A percentile compares a stretch with the other conserved stretches of the same genome.
Evolutionary conservation across 64 coral and sea anemone species (phyloP).

Genomic region (Pachyseris speciosa): DNA sequence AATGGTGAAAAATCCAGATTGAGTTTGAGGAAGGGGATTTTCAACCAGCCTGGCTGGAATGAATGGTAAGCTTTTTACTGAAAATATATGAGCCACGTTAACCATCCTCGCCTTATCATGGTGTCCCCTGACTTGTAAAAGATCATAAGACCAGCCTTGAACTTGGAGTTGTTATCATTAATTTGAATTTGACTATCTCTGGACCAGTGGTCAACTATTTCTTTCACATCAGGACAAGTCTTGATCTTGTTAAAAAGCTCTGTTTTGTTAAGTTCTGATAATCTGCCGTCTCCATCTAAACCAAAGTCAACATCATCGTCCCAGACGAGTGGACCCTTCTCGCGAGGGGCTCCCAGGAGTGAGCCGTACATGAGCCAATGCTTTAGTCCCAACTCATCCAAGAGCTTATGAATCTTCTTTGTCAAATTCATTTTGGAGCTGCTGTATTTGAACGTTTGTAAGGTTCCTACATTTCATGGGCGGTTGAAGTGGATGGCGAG

Average conservation of each 20-base stretch:
- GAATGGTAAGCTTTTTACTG: neutral
- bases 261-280: constrained; percentile 18
- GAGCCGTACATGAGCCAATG: constrained; percentile 67
- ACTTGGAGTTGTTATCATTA: neutral
- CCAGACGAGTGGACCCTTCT: constrained; percentile 35
- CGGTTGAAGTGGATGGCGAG: neutral
- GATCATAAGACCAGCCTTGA: neutral
- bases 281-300: neutral
- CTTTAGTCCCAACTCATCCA: constrained; percentile 9
- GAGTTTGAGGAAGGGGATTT: neutral
- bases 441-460: neutral
- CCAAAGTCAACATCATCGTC: constrained; percentile 44
- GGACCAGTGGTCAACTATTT: neutral
- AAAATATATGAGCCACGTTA: neutral
- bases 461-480: neutral
- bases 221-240: neutral
- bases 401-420: constrained; percentile 5
- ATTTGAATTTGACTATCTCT: neutral
- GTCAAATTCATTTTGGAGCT: constrained; percentile 25
- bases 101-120: neutral
- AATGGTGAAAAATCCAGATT: neutral
- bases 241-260: constrained; percentile 1
- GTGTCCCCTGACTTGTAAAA: neutral
- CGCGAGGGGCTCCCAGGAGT: constrained; percentile 21
- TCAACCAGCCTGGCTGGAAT: neutral